Evolutionary conservation across 2,113 vertebrate genomes (phyloP).

Genomic region (Pseudonaja textilis): DNA sequence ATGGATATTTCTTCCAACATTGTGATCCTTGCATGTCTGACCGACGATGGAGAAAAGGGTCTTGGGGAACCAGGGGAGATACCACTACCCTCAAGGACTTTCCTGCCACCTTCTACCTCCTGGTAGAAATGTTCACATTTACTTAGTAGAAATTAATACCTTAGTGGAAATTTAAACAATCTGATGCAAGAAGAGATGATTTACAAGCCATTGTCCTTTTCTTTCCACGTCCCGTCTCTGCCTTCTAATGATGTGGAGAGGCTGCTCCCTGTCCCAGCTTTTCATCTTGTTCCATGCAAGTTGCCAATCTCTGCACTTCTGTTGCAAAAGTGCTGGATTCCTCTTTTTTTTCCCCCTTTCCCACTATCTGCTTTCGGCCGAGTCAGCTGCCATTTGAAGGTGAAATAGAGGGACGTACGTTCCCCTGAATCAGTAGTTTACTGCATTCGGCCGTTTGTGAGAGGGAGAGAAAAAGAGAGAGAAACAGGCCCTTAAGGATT

Average conservation of each 20-base stretch:
- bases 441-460: conserved; percentile 43
- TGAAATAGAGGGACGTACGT: conserved; percentile 53
- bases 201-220: conserved; percentile 7
- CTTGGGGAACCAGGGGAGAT: neutral
- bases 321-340: conserved; percentile 8
- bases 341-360: neutral
- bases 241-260: conserved; percentile 30
- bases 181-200: conserved; percentile 46
- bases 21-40: neutral
- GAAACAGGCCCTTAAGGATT: conserved; percentile 47
- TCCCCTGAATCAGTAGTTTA: conserved; percentile 35
- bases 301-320: conserved; percentile 32
- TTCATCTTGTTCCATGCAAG: conserved; percentile 19
- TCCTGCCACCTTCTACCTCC: neutral
- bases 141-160: conserved; percentile 21
- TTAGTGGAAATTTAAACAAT: conserved; percentile 39
- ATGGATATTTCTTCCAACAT: too few relatives aligned
- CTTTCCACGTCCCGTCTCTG: too few relatives aligned
- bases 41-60: neutral
- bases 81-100: neutral
- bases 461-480: conserved; percentile 19
- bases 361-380: conserved; percentile 1
- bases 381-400: conserved; percentile 34
- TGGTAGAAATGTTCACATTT: neutral
- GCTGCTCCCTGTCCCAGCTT: neutral